Conservation (phyloP, 2,888 invertebrate species). For the Euclidia mi region DNA sequence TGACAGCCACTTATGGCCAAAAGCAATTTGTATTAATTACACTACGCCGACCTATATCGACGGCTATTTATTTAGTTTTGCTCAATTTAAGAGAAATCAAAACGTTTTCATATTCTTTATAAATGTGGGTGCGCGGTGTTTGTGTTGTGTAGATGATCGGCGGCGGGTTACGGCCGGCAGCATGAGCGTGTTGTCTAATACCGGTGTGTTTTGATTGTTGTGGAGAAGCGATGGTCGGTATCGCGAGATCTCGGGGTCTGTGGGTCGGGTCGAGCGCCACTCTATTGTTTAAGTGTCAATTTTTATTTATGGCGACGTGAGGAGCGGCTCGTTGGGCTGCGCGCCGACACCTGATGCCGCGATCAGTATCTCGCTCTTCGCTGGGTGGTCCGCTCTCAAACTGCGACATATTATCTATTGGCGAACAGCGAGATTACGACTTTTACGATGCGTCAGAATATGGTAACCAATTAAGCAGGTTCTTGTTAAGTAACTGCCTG, state of each 20-base stretch:
- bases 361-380: slow-evolving; percentile 74
- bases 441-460: slow-evolving; percentile 32
- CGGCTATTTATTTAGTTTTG: slow-evolving; percentile 54
- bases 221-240: slow-evolving; percentile 58
- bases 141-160: slow-evolving; percentile 45
- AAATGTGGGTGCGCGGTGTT: slow-evolving; percentile 42
- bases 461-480: background rate
- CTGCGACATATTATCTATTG: slow-evolving; percentile 20
- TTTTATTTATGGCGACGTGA: slow-evolving; percentile 79
- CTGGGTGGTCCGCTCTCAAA: slow-evolving; percentile 72
- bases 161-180: slow-evolving; percentile 56
- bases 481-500: background rate
- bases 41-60: slow-evolving; percentile 70
- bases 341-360: slow-evolving; percentile 78
- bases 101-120: slow-evolving; percentile 13
- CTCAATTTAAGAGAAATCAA: slow-evolving; percentile 40
- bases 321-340: slow-evolving; percentile 60
- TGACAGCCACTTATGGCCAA: slow-evolving; percentile 75
- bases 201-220: slow-evolving; percentile 71
- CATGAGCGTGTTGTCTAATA: slow-evolving; percentile 64
- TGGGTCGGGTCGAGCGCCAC: slow-evolving; percentile 65
- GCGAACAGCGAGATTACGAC: slow-evolving; percentile 22
- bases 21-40: slow-evolving; percentile 83
- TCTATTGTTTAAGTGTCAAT: slow-evolving; percentile 84
- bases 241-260: slow-evolving; percentile 69